Evolutionary conservation across 2,797 vertebrate species (phyloP), one percentile per base, ranked within the genome.

Genomic region (Nannoperca australis): DNA sequence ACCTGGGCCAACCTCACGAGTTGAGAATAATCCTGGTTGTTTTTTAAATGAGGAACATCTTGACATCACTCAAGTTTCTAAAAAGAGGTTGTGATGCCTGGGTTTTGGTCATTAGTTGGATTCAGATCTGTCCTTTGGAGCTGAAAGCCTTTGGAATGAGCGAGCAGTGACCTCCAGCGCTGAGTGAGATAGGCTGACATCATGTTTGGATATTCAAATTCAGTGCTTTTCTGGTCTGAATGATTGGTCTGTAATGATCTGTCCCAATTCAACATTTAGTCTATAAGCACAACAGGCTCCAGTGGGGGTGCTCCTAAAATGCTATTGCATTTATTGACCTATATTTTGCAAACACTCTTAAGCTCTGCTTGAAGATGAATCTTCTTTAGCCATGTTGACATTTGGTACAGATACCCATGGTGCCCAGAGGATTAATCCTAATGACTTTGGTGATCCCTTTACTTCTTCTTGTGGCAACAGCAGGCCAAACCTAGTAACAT

Each of bases 61-160:
- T 76, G 55, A 75, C 45, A 56, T 49, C 22, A 47, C 59, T 60
- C 4, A 20, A 15, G 32, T 64, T 78, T 81, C 32, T 70, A 17
- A 62, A 64, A 56, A 18, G 14, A 38, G 5, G 2, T 20, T 49
- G 20, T 71, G 7, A 59, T 70, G 3, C 20, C 55, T 4, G 12
- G 15, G 1, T 45, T 58, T 62, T 34, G 27, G 22, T 71, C 27
- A 55, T 63, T 55, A 59, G 38, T 14, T 1, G 18, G 74, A 7
- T 45, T 22, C 22, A 22, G n/a, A 68, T 32, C 42, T 34, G 18
- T 56, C 5, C 40, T 34, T 65, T 59, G 44, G 22, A 58, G 6
- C 30, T 77, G 27, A 56, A 45, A 38, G 17, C 44, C 12, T 64
- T 76, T 61, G 34, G 20, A 38, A 53, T 66, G 51, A 70, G 15